These are phyloP conservation scores for Drosophila diplacantha DNA, from an alignment of 2,888 invertebrate genomes.

Conservation along the genomic window DNA sequence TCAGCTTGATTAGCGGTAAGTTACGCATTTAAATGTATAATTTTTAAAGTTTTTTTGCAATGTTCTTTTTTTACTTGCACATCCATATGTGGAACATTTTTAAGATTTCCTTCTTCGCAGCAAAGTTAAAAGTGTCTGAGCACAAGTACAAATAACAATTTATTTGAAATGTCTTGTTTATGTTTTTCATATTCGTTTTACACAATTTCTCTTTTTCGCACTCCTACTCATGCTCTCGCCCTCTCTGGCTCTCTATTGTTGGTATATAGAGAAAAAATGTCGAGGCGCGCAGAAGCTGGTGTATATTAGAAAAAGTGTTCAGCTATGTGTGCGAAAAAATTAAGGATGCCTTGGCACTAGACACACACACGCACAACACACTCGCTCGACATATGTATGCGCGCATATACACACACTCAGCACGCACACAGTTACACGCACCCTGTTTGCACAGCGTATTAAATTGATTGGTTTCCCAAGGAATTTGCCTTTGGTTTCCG, in stretches of 20 bases:
- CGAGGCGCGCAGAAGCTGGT: constrained; percentile 28
- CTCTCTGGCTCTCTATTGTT: constrained; percentile 54
- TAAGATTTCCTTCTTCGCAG: background rate
- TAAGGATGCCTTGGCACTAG: constrained; percentile 58
- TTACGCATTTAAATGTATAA: background rate
- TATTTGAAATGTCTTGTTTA: constrained; percentile 8
- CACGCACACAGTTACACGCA: constrained; percentile 49
- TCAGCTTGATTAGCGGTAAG: constrained; percentile 4
- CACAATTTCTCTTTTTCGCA: constrained; percentile 3
- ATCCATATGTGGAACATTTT: background rate
- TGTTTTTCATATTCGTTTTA: constrained; percentile 14
- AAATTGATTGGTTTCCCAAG: constrained; percentile 36
- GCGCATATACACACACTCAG: constrained; percentile 30
- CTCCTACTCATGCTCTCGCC: constrained; percentile 26
- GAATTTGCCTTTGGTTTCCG: constrained; percentile 42
- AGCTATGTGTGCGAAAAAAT: constrained; percentile 67
- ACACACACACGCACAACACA: constrained; percentile 39
- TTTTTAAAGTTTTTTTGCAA: background rate
- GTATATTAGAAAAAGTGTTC: constrained; percentile 66
- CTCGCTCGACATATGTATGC: constrained; percentile 22
- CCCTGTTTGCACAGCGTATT: constrained; percentile 64
- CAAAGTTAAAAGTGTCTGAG: background rate
- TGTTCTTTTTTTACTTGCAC: background rate
- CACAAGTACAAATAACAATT: background rate
- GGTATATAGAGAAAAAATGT: constrained; percentile 42